Percentiles rank a stretch among this genome's conserved stretches.
These are phyloP conservation scores for Drosophila ezoana DNA, from an alignment of 2,888 invertebrate species.

Conservation along the genomic window DNA sequence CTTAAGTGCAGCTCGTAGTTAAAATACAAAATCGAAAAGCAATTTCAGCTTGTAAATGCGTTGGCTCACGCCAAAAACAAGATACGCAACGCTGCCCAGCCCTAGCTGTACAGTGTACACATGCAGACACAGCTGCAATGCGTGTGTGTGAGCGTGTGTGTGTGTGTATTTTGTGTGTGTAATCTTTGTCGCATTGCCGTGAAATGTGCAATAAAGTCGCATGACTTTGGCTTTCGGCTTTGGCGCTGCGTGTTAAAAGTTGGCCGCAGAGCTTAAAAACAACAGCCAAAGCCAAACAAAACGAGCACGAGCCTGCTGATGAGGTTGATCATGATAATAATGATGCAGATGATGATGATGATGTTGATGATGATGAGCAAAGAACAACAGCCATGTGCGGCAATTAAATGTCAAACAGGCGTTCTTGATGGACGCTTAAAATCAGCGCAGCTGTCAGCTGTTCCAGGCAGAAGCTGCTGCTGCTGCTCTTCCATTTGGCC, in stretches of 20 bases:
- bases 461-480: constrained; percentile 24
- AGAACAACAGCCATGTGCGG: constrained; percentile 57
- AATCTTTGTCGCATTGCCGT: constrained; percentile 74
- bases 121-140: constrained; percentile 19
- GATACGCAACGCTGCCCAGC: constrained; percentile 26
- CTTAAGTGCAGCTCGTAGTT: neutral
- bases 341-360: constrained; percentile 16
- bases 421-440: constrained; percentile 77
- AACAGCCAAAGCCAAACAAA: constrained; percentile 24
- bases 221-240: constrained; percentile 66
- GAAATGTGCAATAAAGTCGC: constrained; percentile 73
- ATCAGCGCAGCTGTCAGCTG: constrained; percentile 73
- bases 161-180: constrained; percentile 35
- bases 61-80: constrained; percentile 17
- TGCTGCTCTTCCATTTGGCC: constrained; percentile 9
- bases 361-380: constrained; percentile 22
- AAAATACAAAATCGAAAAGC: constrained; percentile 4
- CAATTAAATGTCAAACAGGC: constrained; percentile 78
- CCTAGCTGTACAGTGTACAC: constrained; percentile 4
- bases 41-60: constrained; percentile 16
- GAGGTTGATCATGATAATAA: constrained; percentile 7
- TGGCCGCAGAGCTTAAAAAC: constrained; percentile 59
- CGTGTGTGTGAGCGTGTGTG: constrained; percentile 8
- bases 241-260: constrained; percentile 62
- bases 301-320: constrained; percentile 18